Base-by-base conservation (phyloP, 2,797 vertebrate species). In the Lateolabrax maculatus region DNA sequence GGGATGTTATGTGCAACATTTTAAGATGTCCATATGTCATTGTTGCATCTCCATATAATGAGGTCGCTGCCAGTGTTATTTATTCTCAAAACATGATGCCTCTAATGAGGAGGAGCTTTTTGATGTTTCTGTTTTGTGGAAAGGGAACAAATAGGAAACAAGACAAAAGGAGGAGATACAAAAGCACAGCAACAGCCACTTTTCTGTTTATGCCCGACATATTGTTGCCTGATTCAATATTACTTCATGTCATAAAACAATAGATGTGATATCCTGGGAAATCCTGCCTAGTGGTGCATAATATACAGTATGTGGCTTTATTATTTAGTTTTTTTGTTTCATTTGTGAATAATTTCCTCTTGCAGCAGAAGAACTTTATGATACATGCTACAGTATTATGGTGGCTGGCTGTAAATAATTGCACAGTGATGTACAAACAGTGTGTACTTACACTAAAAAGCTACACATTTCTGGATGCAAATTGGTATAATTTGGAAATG, bases 221-320 rank as follows among this genome's bases (percentile, higher is more conserved):
- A 4, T 36, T 8, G 27, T 15, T 18, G 41, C 41, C 12, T 29
- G n/a, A 10, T 51, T 64, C 7, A 62, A 0, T 63, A 48, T 64
- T 64, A 15, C 63, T 81, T 76, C 39, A 48, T 43, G 37, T 66
- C 21, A 23, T 64, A 11, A 57, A 56, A 69, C 52, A 49, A 52
- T 39, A 55, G 23, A 49, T 23, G 29, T 10, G 10, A 49, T 15
- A 5, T 71, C 66, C 34, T 19, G 71, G 71, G 61, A 63, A 64
- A 79, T 75, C 44, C 36, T 10, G 19, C 31, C 16, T n/a, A 1
- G 61, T 56, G 55, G 25, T 1, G 3, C 18, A 23, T 43, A 41
- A n/a, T 60, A 43, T 23, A 34, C n/a, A n/a, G n/a, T n/a, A n/a
- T 19, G 29, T 13, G 51, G 46, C n/a, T 57, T 84, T 9, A 48